A percentile compares a stretch with the other conserved stretches of the same genome.
Evolutionary conservation across 2,797 vertebrate genomes (phyloP).

Genomic region (Thaleichthys pacificus): DNA sequence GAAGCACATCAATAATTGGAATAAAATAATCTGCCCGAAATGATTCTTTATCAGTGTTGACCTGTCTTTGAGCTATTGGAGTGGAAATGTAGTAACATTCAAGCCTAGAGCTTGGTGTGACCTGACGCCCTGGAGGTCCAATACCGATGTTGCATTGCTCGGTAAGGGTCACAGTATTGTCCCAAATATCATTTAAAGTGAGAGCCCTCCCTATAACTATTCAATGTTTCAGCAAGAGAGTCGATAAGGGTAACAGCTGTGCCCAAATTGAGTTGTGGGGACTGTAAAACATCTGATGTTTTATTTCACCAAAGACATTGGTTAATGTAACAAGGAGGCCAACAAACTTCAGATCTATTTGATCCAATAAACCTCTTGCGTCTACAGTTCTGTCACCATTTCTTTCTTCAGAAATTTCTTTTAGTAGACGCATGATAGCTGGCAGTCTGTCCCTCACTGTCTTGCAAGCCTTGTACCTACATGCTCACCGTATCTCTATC

Average conservation of each 20-base stretch:
- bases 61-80: too few relatives aligned
- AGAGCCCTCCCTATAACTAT: constrained; percentile 12
- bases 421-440: constrained; percentile 22
- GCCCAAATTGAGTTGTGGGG: constrained; percentile 27
- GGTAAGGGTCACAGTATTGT: constrained; percentile 17
- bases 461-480: constrained; percentile 24
- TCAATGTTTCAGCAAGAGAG: constrained; percentile 15
- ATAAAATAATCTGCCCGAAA: too few relatives aligned
- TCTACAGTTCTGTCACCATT: constrained; percentile 37
- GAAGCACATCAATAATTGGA: not conserved
- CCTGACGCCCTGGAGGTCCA: constrained; percentile 5
- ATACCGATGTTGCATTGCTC: constrained; percentile 23
- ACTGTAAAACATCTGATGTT: constrained; percentile 23
- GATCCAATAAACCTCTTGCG: constrained; percentile 34
- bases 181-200: constrained; percentile 23
- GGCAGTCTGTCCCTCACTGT: constrained; percentile 29
- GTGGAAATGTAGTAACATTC: too few relatives aligned
- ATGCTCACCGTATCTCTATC: constrained; percentile 24
- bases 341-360: constrained; percentile 38
- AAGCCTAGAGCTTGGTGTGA: too few relatives aligned
- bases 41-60: too few relatives aligned
- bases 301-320: constrained; percentile 11
- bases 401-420: constrained; percentile 27
- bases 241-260: constrained; percentile 14
- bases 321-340: constrained; percentile 15